Evolutionary conservation across 2,113 vertebrate species (phyloP).

Genomic region (Sakesphorus luctuosus): DNA sequence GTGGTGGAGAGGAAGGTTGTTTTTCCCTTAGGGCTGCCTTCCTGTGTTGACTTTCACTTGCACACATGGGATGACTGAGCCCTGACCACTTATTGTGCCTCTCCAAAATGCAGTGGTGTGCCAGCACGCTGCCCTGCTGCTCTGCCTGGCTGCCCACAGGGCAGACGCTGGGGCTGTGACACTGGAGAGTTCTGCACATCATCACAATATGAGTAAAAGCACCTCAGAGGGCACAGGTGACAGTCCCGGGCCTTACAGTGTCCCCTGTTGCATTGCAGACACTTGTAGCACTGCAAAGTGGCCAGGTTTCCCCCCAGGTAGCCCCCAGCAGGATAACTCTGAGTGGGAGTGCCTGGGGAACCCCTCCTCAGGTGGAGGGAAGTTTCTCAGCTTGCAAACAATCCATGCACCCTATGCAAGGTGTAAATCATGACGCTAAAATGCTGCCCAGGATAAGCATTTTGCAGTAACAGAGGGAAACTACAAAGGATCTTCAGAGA

Average conservation of each 20-base stretch:
- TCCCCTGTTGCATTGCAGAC: background rate
- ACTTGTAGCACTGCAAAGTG: accelerated
- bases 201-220: background rate
- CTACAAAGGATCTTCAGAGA: background rate
- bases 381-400: background rate
- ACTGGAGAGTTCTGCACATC: accelerated
- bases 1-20: background rate
- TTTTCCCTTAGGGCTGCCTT: conserved; percentile 14
- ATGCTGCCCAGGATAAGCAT: background rate
- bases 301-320: background rate
- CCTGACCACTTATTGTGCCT: background rate
- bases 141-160: background rate
- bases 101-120: background rate
- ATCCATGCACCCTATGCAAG: background rate
- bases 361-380: background rate
- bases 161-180: background rate
- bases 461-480: background rate
- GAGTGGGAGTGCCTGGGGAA: background rate
- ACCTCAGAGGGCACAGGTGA: background rate
- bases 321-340: background rate
- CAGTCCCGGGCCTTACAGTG: background rate
- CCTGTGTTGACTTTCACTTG: conserved; percentile 42
- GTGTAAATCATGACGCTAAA: background rate
- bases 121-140: background rate
- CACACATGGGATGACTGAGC: background rate